Evolutionary conservation across 2,113 vertebrate genomes (phyloP), one percentile per base, ranked within the genome.

Genomic region (Narcine bancroftii): DNA sequence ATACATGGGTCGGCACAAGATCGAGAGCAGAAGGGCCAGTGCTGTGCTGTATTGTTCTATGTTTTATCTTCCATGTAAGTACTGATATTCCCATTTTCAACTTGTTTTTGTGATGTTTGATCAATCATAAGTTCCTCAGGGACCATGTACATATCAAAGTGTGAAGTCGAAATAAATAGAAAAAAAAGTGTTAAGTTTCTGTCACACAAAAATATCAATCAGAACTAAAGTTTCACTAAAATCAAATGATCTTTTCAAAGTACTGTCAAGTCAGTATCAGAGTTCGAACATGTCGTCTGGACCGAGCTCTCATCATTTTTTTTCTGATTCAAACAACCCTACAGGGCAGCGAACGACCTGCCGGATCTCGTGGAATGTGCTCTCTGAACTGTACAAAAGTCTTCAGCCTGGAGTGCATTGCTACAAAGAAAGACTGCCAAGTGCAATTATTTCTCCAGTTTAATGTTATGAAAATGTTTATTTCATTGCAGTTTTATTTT

Each of bases 381-480:
- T 98, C 97, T 97, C 96, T 98, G 97, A 98, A 99, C 97, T 98
- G 96, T 97, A 97, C 96, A 96, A 97, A 97, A 96, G 96, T 96
- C 96, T 95, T 96, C 95, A 96, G 96, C 95, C 95, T 96, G 96
- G 94, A 94, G 94, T 95, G 96, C 95, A 95, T 95, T 96, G 96
- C 97, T 97, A 96, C 97, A 98, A 98, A 98, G 96, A 97, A 97
- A 98, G 98, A 96, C 97, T 97, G 97, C 96, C 97, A 97, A 97
- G 93, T 97, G 95, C 94, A 96, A 97, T 97, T 96, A 97, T 97
- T 97, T 96, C 95, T 96, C 95, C 95, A 93, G 96, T 96, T 95
- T 96, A 97, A 96, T 93, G 96, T 96, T 96, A 96, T 93, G 95
- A 95, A 96, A 96, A 95, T 94, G 94, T 92, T 85, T 69, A 93